Evolutionary conservation across 2,797 vertebrate genomes (phyloP).

Genomic region (Tapera naevia): DNA sequence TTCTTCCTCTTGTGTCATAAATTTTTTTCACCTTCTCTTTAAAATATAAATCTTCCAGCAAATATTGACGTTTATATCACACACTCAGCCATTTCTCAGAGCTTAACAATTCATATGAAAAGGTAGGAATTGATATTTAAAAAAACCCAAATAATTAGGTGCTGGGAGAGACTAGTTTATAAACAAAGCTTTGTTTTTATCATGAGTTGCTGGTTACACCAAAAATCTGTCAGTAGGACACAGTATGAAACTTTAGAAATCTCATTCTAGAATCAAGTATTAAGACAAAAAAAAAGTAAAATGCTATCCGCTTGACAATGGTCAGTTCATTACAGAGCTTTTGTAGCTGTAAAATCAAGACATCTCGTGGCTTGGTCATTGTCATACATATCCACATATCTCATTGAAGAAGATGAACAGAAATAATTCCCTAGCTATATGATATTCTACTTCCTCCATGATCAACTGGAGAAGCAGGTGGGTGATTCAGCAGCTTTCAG

Average conservation of each 20-base stretch:
- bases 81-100: background rate
- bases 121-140: background rate
- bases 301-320: background rate
- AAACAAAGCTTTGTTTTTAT: background rate
- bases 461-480: background rate
- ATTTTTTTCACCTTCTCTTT: background rate
- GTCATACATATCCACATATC: background rate
- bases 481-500: background rate
- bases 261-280: background rate
- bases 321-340: background rate
- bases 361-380: background rate
- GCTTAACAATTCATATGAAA: background rate
- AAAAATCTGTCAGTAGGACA: background rate
- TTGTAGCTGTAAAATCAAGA: background rate
- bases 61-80: background rate
- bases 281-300: background rate
- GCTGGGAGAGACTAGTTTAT: background rate
- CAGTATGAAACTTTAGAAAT: background rate
- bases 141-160: background rate
- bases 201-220: background rate
- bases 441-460: rapidly evolving
- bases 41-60: background rate
- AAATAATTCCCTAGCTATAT: background rate
- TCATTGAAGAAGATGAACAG: background rate
- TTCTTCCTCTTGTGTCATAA: background rate